These are phyloP conservation scores for Sycophila sp. DNA, from an alignment of 1,140 invertebrate species.

Conservation along the genomic window DNA sequence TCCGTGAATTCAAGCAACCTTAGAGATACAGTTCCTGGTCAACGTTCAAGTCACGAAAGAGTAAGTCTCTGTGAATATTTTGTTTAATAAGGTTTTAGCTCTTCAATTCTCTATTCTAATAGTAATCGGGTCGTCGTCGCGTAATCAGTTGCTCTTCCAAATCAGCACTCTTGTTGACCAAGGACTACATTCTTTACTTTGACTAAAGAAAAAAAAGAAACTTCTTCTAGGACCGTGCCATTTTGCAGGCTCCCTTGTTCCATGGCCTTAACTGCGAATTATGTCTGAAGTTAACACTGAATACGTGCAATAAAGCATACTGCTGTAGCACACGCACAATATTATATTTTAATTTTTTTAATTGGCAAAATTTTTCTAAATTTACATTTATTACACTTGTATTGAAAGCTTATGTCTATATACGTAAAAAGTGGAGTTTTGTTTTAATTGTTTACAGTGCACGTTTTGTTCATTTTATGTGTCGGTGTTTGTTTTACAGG, in stretches of 20 bases:
- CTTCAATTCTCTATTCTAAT: constrained; percentile 3
- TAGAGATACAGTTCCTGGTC: constrained; percentile 57
- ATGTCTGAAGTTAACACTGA: constrained; percentile 45
- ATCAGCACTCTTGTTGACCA: constrained; percentile 7
- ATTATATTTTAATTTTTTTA: not conserved
- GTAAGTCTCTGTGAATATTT: constrained; percentile 51
- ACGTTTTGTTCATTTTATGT: constrained; percentile 11
- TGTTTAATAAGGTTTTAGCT: constrained; percentile 31
- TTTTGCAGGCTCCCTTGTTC: constrained; percentile 54
- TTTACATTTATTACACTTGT: not conserved
- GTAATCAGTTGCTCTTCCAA: not conserved
- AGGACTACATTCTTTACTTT: constrained; percentile 48
- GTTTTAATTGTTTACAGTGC: constrained; percentile 20
- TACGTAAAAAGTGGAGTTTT: not conserved
- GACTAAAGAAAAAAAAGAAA: constrained; percentile 20
- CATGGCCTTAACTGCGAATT: constrained; percentile 54
- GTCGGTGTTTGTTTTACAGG: constrained; percentile 40
- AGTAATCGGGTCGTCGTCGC: not conserved
- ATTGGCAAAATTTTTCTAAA: not conserved
- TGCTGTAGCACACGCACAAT: not conserved
- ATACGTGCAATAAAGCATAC: constrained; percentile 23
- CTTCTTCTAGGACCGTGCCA: constrained; percentile 50
- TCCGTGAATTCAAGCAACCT: constrained; percentile 58
- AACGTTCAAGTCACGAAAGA: constrained; percentile 57
- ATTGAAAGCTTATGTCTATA: no score